These are phyloP conservation scores for Graptemys geographica DNA, from an alignment of 2,797 vertebrate genomes.

Conservation along the genomic window DNA sequence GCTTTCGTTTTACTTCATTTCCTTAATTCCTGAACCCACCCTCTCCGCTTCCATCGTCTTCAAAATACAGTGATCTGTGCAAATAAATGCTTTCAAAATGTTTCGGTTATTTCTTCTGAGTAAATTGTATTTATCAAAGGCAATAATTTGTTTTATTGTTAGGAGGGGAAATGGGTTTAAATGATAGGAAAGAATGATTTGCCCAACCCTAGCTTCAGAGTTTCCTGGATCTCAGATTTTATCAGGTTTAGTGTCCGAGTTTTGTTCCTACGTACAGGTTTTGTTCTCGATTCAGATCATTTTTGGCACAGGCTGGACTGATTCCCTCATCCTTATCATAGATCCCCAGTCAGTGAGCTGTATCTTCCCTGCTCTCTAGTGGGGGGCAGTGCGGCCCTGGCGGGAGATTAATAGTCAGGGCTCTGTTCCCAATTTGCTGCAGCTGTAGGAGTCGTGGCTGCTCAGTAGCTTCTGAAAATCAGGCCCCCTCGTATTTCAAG, in stretches of 20 bases:
- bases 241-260: neutral
- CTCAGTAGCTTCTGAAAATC: neutral
- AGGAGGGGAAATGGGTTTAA: fast-evolving
- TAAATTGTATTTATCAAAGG: neutral
- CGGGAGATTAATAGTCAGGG: no score
- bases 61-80: neutral
- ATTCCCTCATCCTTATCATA: neutral
- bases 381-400: neutral
- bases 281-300: neutral
- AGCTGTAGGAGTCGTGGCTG: neutral
- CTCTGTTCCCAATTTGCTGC: neutral
- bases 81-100: neutral
- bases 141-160: neutral
- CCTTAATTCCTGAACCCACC: neutral
- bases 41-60: neutral
- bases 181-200: neutral
- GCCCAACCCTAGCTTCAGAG: neutral
- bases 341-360: neutral
- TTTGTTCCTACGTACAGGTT: neutral
- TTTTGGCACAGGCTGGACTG: fast-evolving
- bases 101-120: neutral
- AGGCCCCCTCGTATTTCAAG: neutral
- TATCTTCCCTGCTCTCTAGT: neutral
- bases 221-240: neutral
- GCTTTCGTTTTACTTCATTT: neutral